Evolutionary conservation across 1,140 invertebrate genomes (phyloP).

Genomic region (Amphibalanus amphitrite): DNA sequence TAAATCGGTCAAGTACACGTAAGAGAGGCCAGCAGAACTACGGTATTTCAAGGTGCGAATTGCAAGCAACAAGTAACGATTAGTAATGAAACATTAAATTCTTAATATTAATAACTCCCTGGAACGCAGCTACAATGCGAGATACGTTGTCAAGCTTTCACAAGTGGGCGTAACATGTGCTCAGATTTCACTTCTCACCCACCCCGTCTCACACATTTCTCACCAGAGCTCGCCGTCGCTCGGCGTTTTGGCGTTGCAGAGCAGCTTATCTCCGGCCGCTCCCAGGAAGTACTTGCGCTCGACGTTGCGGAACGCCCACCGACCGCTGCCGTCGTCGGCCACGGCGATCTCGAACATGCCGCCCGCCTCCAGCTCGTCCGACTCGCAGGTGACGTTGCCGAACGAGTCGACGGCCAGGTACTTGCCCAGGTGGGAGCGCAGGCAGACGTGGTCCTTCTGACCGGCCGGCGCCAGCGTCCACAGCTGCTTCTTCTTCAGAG

Average conservation of each 20-base stretch:
- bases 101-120: too few species aligned
- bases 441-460: slow-evolving; percentile 58
- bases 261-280: slow-evolving; percentile 73
- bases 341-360: slow-evolving; percentile 78
- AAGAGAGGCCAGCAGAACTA: too few species aligned
- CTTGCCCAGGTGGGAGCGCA: slow-evolving; percentile 80
- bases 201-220: too few species aligned
- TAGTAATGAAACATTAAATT: too few species aligned
- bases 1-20: too few species aligned
- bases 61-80: too few species aligned
- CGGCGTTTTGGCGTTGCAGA: slow-evolving; percentile 79
- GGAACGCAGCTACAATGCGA: too few species aligned
- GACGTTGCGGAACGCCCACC: slow-evolving; percentile 85
- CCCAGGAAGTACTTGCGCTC: slow-evolving; percentile 80
- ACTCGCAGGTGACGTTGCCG: slow-evolving; percentile 88
- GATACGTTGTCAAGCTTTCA: too few species aligned
- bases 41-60: too few species aligned
- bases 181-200: too few species aligned
- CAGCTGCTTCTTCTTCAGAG: slow-evolving; percentile 91
- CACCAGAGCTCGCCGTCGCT: slow-evolving; percentile 75
- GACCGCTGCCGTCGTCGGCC: slow-evolving; percentile 52
- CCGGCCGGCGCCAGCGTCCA: slow-evolving; percentile 67
- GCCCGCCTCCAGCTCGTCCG: slow-evolving; percentile 55
- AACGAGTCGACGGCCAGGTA: slow-evolving; percentile 47
- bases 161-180: too few species aligned